phyloP scores from a whole-genome alignment of 2,113 vertebrate genomes.

The Bujurquina vittata region DNA sequence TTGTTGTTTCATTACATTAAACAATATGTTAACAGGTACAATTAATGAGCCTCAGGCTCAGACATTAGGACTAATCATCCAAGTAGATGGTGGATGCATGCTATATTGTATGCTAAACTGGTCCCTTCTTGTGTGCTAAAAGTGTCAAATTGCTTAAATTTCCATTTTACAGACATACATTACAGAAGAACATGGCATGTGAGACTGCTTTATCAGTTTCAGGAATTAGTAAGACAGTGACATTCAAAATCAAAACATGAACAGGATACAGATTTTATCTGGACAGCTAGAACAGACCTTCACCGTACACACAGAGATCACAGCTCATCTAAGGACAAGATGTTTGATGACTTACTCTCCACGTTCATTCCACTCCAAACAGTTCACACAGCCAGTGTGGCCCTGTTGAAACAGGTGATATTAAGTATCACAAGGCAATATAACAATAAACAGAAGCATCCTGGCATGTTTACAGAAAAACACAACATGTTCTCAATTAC shows the following conservation, averaged over 20 bases:
- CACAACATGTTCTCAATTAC: slow-evolving; percentile 67
- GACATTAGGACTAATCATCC: background rate
- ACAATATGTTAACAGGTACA: background rate
- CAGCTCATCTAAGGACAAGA: background rate
- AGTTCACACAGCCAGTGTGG: slow-evolving; percentile 98
- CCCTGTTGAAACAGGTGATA: slow-evolving; percentile 81
- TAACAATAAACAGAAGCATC: background rate
- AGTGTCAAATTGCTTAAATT: background rate
- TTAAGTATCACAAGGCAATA: background rate
- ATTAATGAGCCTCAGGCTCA: background rate
- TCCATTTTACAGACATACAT: background rate
- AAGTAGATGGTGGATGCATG: background rate
- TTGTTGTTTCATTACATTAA: background rate
- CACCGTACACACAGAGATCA: background rate
- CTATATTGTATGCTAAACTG: background rate
- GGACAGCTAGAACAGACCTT: background rate
- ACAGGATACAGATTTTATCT: background rate
- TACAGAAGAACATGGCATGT: background rate
- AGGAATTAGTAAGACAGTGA: background rate
- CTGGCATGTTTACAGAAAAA: background rate
- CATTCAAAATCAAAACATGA: background rate
- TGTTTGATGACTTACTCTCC: slow-evolving; percentile 91
- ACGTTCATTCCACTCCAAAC: slow-evolving; percentile 97
- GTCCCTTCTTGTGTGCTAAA: background rate
- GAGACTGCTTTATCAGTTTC: background rate